A percentile compares a stretch with the other conserved stretches of the same genome.
phyloP scores from a whole-genome alignment of 2,797 vertebrate species.

The Myotis myotis region DNA sequence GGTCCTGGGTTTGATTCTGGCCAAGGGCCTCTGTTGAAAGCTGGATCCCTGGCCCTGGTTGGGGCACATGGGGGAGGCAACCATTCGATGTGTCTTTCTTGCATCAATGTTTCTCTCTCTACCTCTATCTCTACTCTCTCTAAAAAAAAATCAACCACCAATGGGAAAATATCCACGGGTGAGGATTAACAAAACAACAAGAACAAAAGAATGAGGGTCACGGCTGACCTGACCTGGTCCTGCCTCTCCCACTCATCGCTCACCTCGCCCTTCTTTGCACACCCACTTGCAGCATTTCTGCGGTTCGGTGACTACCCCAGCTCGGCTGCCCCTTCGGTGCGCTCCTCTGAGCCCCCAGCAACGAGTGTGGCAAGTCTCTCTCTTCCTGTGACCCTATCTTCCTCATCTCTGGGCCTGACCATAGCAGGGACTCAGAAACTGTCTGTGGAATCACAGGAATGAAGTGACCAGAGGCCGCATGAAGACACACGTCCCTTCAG shows the following conservation, averaged over 20 bases:
- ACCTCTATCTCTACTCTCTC: no score
- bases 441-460: neutral
- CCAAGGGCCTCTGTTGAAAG: no score
- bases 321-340: neutral
- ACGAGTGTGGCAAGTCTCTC: neutral
- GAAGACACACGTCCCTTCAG: neutral
- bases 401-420: neutral
- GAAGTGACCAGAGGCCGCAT: neutral
- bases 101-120: no score
- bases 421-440: neutral
- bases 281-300: neutral
- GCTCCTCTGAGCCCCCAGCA: neutral
- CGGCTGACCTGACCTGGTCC: neutral
- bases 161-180: no score
- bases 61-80: no score
- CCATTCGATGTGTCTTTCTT: no score
- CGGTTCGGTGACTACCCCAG: neutral
- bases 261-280: rapidly evolving
- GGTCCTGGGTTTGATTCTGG: no score
- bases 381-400: neutral
- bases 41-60: no score
- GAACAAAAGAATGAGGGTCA: no score
- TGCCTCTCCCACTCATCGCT: neutral
- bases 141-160: no score
- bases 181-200: no score